Evolutionary conservation across 2,113 vertebrate genomes (phyloP), one percentile per base, ranked within the genome.

Genomic region (Hippolais icterina): DNA sequence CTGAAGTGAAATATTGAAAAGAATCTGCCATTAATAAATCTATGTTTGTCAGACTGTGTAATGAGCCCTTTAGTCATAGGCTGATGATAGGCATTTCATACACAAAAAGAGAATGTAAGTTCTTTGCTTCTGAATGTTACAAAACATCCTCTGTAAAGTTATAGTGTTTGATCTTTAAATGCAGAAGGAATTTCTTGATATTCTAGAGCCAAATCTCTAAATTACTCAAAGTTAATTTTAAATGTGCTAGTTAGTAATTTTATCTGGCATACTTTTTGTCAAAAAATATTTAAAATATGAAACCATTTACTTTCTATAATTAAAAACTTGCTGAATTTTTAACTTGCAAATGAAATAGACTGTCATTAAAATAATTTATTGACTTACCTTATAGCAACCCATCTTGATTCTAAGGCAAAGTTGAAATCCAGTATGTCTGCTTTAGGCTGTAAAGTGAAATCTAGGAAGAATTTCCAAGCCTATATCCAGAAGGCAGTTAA

Each of bases 171-270:
- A 49, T 72, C 46, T 91, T 89, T 79, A 68, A 87, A 76, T 49
- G 5, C 23, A 89, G 41, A 87, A 71, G 56, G 2, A 54, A 75
- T 78, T 91, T 82, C 46, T 35, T 75, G 64, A 83, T 20, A 52
- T 83, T 90, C 41, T 84, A 87, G 27, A 90, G 56, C 27, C 35
- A 75, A 56, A 78, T 56, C 53, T 79, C 53, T 72, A 78, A 92
- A 91, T 91, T 87, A 87, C 35, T 89, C 33, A 61, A 56, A 76
- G 22, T 77, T 94, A 57, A 59, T 83, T 92, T 88, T 74, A 90
- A 91, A 89, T 60, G 13, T 17, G 9, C 13, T 4, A 41, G 5
- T 90, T 95, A 84, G 66, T 89, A 31, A 78, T 72, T 74, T 88
- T 77, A 74, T 66, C 47, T 71, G 44, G 17, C 60, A 37, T 61